Evolutionary conservation across 2,888 invertebrate genomes (phyloP).

Genomic region (Andrena haemorrhoa): DNA sequence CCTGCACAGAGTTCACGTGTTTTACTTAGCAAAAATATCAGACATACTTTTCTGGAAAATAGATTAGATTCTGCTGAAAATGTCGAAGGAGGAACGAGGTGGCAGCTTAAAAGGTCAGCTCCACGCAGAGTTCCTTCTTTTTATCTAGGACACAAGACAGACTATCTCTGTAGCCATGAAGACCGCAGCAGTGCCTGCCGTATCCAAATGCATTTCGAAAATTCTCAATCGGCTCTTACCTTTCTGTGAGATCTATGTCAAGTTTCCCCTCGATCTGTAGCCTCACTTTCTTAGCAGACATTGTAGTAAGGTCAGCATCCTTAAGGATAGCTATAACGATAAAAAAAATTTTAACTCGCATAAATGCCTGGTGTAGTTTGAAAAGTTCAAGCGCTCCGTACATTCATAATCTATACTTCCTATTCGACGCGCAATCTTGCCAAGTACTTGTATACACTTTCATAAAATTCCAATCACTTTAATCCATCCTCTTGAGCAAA

Average conservation of each 20-base stretch:
- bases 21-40: background rate
- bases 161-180: constrained; percentile 62
- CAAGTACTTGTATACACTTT: no score
- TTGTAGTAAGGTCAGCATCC: constrained; percentile 93
- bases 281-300: constrained; percentile 95
- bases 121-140: constrained; percentile 82
- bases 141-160: constrained; percentile 77
- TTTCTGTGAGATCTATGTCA: constrained; percentile 90
- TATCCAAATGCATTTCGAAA: constrained; percentile 24
- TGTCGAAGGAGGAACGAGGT: constrained; percentile 84
- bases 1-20: constrained; percentile 83
- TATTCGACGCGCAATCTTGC: no score
- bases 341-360: background rate
- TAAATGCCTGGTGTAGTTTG: no score
- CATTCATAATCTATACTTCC: no score
- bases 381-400: no score
- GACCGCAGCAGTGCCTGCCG: constrained; percentile 55
- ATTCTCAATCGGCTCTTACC: constrained; percentile 81
- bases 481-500: no score
- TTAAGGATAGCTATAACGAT: constrained; percentile 91
- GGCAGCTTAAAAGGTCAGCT: constrained; percentile 69
- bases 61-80: background rate
- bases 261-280: constrained; percentile 93
- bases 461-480: no score
- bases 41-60: background rate